Base-by-base conservation (phyloP, 2,797 vertebrate species). In the Xyrichtys novacula region DNA sequence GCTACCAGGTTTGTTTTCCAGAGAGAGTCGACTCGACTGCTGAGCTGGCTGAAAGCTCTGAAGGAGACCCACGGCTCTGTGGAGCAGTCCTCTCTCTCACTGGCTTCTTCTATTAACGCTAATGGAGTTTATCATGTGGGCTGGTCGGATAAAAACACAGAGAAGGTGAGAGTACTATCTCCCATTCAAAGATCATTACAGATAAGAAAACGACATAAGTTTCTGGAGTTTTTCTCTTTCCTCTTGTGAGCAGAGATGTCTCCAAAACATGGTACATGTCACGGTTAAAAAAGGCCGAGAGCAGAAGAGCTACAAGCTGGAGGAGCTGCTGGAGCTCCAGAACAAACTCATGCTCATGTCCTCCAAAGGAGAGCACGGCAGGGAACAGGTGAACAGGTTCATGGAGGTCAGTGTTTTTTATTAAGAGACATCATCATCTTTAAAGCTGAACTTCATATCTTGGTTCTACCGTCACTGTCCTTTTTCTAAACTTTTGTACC, bases 281-380 rank as follows among this genome's bases (percentile, higher is more conserved):
- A 78, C 50, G 7, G 87, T 93, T 49, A 76, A 10, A 8, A 81
- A 38, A 2, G 74, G 15, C 38, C 6, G 8, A 22, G 40, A 60
- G 7, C 43, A 74, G 32, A 92, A 85, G 76, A 74, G 53, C 29
- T 94, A 90, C 82, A 84, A 64, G 54, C 85, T 94, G 0, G 84
- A 92, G 4, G 90, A 94, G 10, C 86, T 95, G 22, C 74, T 90
- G 25, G 94, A 94, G 78, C 84, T 95, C 2, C 94, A 93, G 65
- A 95, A 95, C 85, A 95, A 95, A 55, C 88, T 95, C 32, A 94
- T 95, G 94, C 82, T 95, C 47, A 94, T 95, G 71, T 91, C 94
- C 0, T 93, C 93, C 36, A 93, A 94, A 84, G 89, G 90, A 19
- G 91, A 94, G 32, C 85, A 89, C 3, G 90, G 93, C 63, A 85